Evolutionary conservation across 2,797 vertebrate genomes (phyloP).

Genomic region (Lepidocolaptes lacrymiger): DNA sequence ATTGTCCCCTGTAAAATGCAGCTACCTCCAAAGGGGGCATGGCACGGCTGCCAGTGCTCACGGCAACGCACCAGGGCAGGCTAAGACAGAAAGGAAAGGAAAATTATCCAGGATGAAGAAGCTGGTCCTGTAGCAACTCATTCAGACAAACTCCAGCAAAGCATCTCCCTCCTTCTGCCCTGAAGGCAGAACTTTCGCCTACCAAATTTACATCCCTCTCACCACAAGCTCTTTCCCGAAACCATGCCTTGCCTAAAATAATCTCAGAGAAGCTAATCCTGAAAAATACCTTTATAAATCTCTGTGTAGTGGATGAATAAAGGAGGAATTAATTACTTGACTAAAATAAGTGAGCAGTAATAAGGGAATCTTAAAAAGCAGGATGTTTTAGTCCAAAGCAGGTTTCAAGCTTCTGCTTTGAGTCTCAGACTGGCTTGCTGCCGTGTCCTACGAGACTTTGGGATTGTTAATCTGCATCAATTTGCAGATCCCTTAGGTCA

Average conservation of each 20-base stretch:
- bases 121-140: constrained; percentile 19
- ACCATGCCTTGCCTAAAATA: neutral
- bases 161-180: neutral
- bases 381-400: neutral
- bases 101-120: neutral
- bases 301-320: neutral
- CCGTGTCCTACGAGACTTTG: neutral
- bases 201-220: neutral
- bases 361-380: neutral
- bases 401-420: neutral
- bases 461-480: neutral
- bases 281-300: neutral
- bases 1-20: neutral
- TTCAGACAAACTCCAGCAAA: neutral
- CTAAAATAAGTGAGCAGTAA: neutral
- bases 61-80: neutral
- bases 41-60: neutral
- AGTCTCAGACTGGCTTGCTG: neutral
- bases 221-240: neutral
- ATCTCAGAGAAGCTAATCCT: neutral
- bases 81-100: neutral
- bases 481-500: neutral
- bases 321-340: neutral
- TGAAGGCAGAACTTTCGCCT: neutral
- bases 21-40: neutral